Base-by-base conservation (phyloP, 2,888 invertebrate genomes). In the Drosophila nr. perissopoda region DNA sequence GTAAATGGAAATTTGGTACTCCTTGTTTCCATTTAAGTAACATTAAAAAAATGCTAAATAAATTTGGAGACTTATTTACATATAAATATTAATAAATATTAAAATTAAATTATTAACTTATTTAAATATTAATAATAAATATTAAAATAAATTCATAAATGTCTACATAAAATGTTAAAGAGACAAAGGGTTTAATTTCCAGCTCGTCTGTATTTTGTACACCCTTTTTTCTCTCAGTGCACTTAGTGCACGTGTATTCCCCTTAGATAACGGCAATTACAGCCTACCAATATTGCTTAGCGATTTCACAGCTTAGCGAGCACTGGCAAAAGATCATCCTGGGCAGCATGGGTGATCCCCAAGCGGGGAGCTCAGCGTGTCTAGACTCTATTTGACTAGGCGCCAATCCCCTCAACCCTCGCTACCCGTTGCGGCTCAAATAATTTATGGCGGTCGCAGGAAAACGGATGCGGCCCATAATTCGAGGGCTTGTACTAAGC, bases 371-470 rank as follows among this genome's bases (percentile, higher is more conserved):
- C 61, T 31, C 51, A 48, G 56, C 25, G 42, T 71, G 76, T 72
- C 80, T 80, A 72, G 78, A 76, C 76, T 59, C 48, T 48, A 64
- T 59, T 69, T 68, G 52, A 52, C 48, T 29, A 33, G n/a, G 45
- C 31, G 53, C n/a, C 42, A 16, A 16, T 25, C 33, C 18, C 16
- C 2, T 5, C 33, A 21, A 11, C 16, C 1, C 16, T 4, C n/a
- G 5, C 11, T 42, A 2, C 5, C 21, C 31, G 34, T 51, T 52
- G 62, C 36, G 64, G 53, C 54, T 53, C 58, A 57, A 77, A 89
- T 85, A 77, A 85, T 85, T 90, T 90, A 87, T 90, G 75, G 66
- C 69, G 86, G 90, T 86, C 88, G 68, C 61, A 29, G 49, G 49
- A 36, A 65, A 36, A 62, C 61, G 75, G 71, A 74, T 74, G 59